Conservation (phyloP, 2,888 invertebrate species). For the Elegia similella region DNA sequence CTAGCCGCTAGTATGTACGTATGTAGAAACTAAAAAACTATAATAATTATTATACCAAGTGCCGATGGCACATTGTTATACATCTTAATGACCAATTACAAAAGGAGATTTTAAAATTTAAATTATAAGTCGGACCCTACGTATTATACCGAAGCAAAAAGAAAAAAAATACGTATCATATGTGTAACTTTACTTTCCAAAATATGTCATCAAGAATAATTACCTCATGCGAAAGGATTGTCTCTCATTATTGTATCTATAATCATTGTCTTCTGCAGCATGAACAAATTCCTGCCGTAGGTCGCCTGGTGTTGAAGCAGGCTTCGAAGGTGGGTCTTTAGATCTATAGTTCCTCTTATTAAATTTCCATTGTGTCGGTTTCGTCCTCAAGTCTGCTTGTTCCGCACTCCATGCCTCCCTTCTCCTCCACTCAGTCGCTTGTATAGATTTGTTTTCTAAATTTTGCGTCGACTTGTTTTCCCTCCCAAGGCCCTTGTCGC, state of each 20-base stretch:
- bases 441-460: slow-evolving; percentile 87
- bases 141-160: too few relatives aligned
- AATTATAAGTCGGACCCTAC: too few relatives aligned
- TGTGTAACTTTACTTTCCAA: too few relatives aligned
- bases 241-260: slow-evolving; percentile 66
- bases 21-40: too few relatives aligned
- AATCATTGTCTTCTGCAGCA: slow-evolving; percentile 71
- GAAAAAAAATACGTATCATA: too few relatives aligned
- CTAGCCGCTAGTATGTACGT: too few relatives aligned
- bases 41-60: too few relatives aligned
- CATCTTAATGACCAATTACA: too few relatives aligned
- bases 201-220: too few relatives aligned
- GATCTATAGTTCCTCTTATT: slow-evolving; percentile 83
- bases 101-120: too few relatives aligned
- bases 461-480: slow-evolving; percentile 90
- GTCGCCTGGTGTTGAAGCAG: slow-evolving; percentile 72
- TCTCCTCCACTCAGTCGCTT: slow-evolving; percentile 89
- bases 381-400: slow-evolving; percentile 84
- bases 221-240: slow-evolving; percentile 55
- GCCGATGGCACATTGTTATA: too few relatives aligned
- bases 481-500: slow-evolving; percentile 86
- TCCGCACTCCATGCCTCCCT: slow-evolving; percentile 95
- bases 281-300: slow-evolving; percentile 74
- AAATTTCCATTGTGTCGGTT: slow-evolving; percentile 88
- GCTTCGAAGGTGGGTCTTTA: slow-evolving; percentile 70